phyloP scores from a whole-genome alignment of 2,888 invertebrate genomes.

The Lepidochitona cinerea region DNA sequence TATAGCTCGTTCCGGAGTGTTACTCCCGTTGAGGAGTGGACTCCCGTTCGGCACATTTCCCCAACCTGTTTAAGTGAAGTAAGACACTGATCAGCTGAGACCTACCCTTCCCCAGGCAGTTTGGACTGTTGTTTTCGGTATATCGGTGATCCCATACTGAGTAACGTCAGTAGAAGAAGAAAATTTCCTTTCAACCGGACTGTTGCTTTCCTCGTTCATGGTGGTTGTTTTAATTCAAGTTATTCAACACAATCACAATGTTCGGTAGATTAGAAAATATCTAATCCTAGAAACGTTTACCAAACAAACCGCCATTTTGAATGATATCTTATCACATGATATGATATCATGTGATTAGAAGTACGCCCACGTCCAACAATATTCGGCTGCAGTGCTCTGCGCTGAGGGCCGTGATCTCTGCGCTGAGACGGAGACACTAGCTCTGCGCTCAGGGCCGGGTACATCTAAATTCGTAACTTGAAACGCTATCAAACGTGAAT shows the following conservation, averaged over 20 bases:
- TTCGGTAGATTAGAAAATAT: not conserved
- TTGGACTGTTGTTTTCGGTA: constrained; percentile 46
- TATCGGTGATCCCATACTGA: constrained; percentile 52
- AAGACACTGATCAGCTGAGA: no score
- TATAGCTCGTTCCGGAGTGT: no score
- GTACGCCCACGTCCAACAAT: no score
- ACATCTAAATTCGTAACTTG: no score
- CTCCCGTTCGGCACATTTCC: no score
- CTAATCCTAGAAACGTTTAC: not conserved
- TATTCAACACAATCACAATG: not conserved
- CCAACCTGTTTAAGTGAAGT: no score
- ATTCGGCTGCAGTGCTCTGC: no score
- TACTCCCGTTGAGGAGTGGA: no score
- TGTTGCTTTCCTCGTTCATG: not conserved
- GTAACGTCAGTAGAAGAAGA: constrained; percentile 35
- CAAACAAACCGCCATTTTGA: not conserved
- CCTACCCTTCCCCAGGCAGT: constrained; percentile 54
- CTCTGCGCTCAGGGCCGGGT: no score
- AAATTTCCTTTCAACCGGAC: not conserved
- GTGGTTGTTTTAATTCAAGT: not conserved
- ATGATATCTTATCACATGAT: not conserved
- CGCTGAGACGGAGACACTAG: no score
- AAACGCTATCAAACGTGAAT: no score
- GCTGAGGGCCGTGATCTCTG: no score
- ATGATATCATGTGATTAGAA: not conserved